Evolutionary conservation across 2,113 vertebrate species (phyloP).

Genomic region (Actinemys pallida): DNA sequence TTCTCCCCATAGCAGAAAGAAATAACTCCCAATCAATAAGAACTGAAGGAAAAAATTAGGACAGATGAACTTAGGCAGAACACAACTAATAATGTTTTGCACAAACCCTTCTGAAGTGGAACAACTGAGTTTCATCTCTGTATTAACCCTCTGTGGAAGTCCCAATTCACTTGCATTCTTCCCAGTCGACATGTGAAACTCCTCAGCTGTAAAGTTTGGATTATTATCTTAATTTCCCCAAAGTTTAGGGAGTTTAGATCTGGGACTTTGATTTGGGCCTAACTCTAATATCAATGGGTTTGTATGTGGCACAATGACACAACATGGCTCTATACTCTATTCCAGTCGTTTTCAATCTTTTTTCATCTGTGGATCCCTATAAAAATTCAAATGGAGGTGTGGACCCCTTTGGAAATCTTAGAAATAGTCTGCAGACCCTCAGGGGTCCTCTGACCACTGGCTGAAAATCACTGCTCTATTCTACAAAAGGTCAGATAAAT

Average conservation of each 20-base stretch:
- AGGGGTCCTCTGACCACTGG: not conserved
- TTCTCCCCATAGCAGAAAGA: not conserved
- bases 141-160: rapidly evolving
- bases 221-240: not conserved
- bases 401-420: not conserved
- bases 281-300: not conserved
- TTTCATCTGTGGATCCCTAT: not conserved
- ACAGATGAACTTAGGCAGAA: not conserved
- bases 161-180: not conserved
- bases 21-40: not conserved
- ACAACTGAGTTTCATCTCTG: not conserved
- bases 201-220: not conserved
- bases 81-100: not conserved
- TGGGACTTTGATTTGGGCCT: not conserved
- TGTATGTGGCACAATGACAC: not conserved
- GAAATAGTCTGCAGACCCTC: not conserved
- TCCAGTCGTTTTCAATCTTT: not conserved
- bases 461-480: not conserved
- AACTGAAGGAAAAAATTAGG: not conserved
- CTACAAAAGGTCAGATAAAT: not conserved
- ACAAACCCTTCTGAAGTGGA: not conserved
- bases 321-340: not conserved
- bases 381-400: not conserved
- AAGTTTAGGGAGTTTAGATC: not conserved
- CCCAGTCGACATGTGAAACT: not conserved